These are phyloP conservation scores for Auanema sp. DNA, from an alignment of 2,888 invertebrate genomes.

Conservation along the genomic window DNA sequence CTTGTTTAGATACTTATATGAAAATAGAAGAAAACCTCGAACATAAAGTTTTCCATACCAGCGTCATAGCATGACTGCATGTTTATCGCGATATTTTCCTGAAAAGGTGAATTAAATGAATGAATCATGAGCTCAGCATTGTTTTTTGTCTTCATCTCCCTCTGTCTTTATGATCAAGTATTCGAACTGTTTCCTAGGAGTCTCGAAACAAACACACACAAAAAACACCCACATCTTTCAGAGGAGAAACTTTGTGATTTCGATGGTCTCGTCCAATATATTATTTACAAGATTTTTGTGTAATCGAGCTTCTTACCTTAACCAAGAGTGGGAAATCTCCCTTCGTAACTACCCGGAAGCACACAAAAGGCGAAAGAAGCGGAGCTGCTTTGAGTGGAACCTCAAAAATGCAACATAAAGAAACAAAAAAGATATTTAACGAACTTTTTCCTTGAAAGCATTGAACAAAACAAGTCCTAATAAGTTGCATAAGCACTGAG, in stretches of 20 bases:
- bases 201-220: conserved; percentile 2
- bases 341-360: conserved; percentile 88
- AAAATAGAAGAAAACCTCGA: conserved; percentile 72
- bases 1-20: too few species aligned
- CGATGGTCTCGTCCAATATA: neutral
- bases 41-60: conserved; percentile 89
- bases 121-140: too few species aligned
- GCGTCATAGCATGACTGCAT: conserved; percentile 72
- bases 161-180: neutral
- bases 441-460: conserved; percentile 76
- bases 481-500: conserved; percentile 63
- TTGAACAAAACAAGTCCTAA: conserved; percentile 78
- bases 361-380: conserved; percentile 87
- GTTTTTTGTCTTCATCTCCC: neutral
- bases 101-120: conserved; percentile 25
- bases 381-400: conserved; percentile 78
- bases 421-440: conserved; percentile 1
- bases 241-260: neutral
- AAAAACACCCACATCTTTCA: neutral
- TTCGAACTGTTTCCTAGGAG: neutral
- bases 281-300: neutral
- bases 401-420: conserved; percentile 21
- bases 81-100: conserved; percentile 60
- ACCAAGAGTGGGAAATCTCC: conserved; percentile 91
- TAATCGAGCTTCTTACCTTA: conserved; percentile 65